phyloP scores from a whole-genome alignment of 2,113 vertebrate genomes.

The Mungos mungo region DNA sequence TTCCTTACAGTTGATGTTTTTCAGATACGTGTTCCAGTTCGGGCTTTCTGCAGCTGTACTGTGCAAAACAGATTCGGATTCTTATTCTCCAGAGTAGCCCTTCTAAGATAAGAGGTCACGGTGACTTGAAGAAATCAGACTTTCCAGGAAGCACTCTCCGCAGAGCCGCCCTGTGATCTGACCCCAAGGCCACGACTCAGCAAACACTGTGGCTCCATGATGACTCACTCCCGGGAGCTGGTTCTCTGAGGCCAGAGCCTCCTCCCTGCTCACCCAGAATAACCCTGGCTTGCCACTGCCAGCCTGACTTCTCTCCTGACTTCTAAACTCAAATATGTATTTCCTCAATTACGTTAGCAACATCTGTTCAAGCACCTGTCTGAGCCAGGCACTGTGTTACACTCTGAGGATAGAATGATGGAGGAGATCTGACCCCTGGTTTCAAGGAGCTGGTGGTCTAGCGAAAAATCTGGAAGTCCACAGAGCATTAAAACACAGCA shows the following conservation, averaged over 20 bases:
- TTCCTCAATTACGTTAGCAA: neutral
- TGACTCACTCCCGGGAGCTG: neutral
- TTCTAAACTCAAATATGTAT: neutral
- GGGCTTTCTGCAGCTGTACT: fast-evolving
- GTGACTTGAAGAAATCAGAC: neutral
- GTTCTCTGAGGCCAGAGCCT: neutral
- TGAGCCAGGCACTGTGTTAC: neutral
- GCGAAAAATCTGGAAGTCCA: neutral
- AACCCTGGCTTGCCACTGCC: neutral
- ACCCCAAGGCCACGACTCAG: neutral
- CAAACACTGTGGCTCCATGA: neutral
- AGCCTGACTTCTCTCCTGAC: neutral
- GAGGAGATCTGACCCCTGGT: neutral
- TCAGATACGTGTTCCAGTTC: neutral
- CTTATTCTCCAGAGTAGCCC: neutral
- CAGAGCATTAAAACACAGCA: too few species aligned
- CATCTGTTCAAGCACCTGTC: fast-evolving
- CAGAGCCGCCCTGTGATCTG: neutral
- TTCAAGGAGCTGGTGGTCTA: neutral
- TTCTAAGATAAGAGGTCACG: neutral
- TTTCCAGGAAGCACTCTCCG: neutral
- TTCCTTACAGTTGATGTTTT: neutral
- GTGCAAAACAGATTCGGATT: neutral
- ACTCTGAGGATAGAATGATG: neutral
- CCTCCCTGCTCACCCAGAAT: neutral